Conservation (phyloP, 1,140 invertebrate genomes). For the Atopsyche davidsoni region DNA sequence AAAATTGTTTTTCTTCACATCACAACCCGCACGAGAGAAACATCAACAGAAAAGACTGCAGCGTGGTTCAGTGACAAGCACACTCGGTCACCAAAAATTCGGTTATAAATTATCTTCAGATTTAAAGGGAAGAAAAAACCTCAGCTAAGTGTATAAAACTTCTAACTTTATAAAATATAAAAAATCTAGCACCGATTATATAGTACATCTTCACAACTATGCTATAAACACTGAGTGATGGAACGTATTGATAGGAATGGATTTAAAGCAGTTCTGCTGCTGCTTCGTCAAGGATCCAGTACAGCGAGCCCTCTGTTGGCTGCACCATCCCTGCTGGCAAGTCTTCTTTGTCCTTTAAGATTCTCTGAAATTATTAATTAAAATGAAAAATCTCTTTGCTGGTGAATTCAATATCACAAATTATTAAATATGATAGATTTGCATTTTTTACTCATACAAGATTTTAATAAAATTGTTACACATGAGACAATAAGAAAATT, state of each 20-base stretch:
- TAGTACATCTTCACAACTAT: not conserved
- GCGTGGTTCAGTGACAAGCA: too few relatives aligned
- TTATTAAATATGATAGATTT: constrained; percentile 12
- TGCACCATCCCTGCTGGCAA: constrained; percentile 68
- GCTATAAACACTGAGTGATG: too few relatives aligned
- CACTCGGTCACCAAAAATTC: too few relatives aligned
- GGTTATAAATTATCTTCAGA: not conserved
- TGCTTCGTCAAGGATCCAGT: constrained; percentile 75
- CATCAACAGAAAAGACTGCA: too few relatives aligned
- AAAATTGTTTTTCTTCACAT: not conserved
- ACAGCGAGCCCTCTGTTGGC: constrained; percentile 60
- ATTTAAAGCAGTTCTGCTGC: too few relatives aligned
- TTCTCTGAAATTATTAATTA: constrained; percentile 64
- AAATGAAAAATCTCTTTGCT: constrained; percentile 22
- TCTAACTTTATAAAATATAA: not conserved
- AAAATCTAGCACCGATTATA: not conserved
- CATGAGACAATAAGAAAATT: too few relatives aligned
- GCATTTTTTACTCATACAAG: not conserved
- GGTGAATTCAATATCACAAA: constrained; percentile 15
- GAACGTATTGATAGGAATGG: too few relatives aligned
- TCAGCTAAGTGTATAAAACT: not conserved
- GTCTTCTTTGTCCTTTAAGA: constrained; percentile 64
- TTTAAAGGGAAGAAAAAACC: not conserved
- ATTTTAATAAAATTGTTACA: too few relatives aligned
- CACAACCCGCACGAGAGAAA: too few relatives aligned